Conservation (phyloP, 2,113 vertebrate species). For the Chiloscyllium plagiosum region DNA sequence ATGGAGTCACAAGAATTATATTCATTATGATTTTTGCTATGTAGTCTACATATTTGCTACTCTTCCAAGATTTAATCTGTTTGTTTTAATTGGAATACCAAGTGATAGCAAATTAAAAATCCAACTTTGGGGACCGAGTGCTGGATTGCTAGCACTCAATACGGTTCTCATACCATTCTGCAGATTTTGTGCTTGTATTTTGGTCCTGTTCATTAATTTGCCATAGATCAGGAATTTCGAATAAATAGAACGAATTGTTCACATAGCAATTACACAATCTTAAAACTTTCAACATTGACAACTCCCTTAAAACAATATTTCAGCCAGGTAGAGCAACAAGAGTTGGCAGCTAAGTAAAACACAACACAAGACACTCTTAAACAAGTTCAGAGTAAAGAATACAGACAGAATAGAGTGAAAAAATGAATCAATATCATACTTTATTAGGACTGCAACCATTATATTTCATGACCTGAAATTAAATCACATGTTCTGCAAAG, state of each 20-base stretch:
- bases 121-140: neutral
- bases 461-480: neutral
- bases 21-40: neutral
- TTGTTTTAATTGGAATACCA: neutral
- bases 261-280: neutral
- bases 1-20: neutral
- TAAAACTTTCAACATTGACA: neutral
- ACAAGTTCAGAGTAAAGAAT: neutral
- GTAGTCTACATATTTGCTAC: neutral
- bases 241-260: neutral
- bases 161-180: neutral
- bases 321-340: neutral
- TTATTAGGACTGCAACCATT: neutral
- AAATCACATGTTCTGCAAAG: neutral
- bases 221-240: neutral
- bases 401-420: neutral
- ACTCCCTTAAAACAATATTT: neutral
- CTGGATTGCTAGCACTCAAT: neutral
- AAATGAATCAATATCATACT: neutral
- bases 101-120: neutral
- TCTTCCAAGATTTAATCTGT: too few relatives aligned
- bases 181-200: neutral
- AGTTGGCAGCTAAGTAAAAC: neutral
- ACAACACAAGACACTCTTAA: neutral
- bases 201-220: neutral